A percentile compares a stretch with the other conserved stretches of the same genome.
phyloP scores from a whole-genome alignment of 92 coral and sea anemone genomes.

The Palythoa grandiflora region DNA sequence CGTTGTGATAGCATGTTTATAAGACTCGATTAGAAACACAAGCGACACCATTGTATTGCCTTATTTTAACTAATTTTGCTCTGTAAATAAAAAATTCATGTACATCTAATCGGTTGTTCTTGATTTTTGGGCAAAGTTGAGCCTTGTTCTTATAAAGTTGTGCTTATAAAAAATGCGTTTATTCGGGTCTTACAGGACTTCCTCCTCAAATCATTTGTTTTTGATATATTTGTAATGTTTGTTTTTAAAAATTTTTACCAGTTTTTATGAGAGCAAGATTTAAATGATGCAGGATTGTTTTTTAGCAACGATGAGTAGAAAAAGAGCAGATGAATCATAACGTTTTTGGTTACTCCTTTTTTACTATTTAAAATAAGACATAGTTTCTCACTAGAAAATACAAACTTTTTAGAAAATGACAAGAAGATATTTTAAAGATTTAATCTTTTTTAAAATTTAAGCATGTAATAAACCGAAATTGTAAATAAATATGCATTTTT shows the following conservation, averaged over 20 bases:
- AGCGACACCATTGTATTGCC: too few relatives aligned
- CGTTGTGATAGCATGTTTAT: too few relatives aligned
- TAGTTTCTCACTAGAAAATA: neutral
- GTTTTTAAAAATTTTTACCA: neutral
- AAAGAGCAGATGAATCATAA: neutral
- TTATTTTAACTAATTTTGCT: too few relatives aligned
- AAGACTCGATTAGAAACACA: too few relatives aligned
- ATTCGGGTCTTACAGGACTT: too few relatives aligned
- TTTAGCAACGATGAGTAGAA: neutral
- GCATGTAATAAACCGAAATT: neutral
- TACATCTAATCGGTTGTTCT: too few relatives aligned
- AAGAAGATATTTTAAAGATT: constrained; percentile 12
- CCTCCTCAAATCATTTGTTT: too few relatives aligned
- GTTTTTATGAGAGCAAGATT: neutral
- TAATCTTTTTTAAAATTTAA: neutral
- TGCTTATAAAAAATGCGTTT: too few relatives aligned
- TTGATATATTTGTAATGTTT: neutral
- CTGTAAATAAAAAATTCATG: too few relatives aligned
- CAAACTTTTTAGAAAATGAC: constrained; percentile 6
- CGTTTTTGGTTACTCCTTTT: neutral
- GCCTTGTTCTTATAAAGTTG: too few relatives aligned
- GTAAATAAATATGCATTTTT: constrained; percentile 2
- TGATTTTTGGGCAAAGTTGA: too few relatives aligned
- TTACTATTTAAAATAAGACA: constrained; percentile 20
- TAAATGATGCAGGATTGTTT: neutral